phyloP scores from a whole-genome alignment of 2,888 invertebrate species.

The Opisthograptis luteolata region DNA sequence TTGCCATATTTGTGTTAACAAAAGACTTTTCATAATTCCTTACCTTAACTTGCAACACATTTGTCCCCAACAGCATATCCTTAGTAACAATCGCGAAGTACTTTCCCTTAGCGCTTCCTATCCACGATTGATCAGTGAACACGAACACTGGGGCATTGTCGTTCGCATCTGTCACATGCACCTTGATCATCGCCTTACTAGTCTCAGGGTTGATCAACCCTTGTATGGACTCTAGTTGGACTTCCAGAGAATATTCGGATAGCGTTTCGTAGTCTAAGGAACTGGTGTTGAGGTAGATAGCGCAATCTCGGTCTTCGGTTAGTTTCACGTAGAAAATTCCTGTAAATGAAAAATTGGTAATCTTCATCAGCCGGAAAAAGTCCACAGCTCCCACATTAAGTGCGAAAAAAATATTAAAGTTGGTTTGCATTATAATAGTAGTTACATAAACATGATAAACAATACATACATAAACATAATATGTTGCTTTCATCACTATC shows the following conservation, averaged over 20 bases:
- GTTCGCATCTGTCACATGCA: conserved; percentile 94
- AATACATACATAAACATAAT: no score
- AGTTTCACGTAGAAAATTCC: conserved; percentile 89
- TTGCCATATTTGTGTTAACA: no score
- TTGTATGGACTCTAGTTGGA: conserved; percentile 91
- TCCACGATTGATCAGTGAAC: conserved; percentile 85
- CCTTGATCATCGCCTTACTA: conserved; percentile 89
- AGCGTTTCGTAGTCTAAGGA: conserved; percentile 91
- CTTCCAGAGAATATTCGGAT: conserved; percentile 89
- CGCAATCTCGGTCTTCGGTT: conserved; percentile 92
- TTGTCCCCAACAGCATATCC: conserved; percentile 89
- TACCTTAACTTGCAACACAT: conserved; percentile 91
- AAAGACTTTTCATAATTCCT: no score
- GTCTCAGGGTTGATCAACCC: conserved; percentile 92
- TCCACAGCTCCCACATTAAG: no score
- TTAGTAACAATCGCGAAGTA: conserved; percentile 92
- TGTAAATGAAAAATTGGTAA: conserved; percentile 50
- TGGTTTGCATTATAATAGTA: no score
- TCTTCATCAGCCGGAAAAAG: no score
- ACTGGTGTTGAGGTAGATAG: conserved; percentile 88
- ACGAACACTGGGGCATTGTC: conserved; percentile 94
- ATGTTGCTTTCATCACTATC: no score
- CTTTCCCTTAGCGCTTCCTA: conserved; percentile 85
- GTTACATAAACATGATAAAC: no score
- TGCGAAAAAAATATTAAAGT: no score